Conservation (phyloP, 2,888 invertebrate genomes). For the Nasonia oneida region DNA sequence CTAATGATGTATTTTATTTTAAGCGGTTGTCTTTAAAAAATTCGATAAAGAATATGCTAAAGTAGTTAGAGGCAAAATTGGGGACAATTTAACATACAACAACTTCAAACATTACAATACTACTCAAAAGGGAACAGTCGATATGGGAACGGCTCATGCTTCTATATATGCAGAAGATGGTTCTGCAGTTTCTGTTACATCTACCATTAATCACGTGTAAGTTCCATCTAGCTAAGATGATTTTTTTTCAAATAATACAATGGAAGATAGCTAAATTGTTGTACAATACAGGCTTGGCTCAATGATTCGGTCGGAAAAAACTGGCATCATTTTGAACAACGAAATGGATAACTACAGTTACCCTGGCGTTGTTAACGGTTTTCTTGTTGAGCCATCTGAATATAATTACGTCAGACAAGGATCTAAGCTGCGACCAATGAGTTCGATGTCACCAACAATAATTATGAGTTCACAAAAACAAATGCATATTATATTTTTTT, state of each 20-base stretch:
- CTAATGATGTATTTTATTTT: background rate
- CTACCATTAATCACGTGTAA: constrained; percentile 92
- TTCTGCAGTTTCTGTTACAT: constrained; percentile 93
- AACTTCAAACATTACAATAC: constrained; percentile 85
- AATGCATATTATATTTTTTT: background rate
- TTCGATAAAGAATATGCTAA: constrained; percentile 81
- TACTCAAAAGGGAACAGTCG: constrained; percentile 81
- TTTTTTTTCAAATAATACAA: background rate
- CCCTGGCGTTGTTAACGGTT: constrained; percentile 84
- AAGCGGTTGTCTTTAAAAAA: background rate
- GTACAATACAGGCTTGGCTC: constrained; percentile 29
- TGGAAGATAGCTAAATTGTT: background rate
- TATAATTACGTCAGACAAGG: constrained; percentile 91
- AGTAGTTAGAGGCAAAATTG: constrained; percentile 79
- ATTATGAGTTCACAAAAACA: constrained; percentile 34
- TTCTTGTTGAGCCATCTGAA: constrained; percentile 89
- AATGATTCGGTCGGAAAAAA: constrained; percentile 85
- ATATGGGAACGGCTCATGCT: constrained; percentile 95
- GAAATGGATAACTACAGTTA: constrained; percentile 95
- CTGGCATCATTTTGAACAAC: constrained; percentile 92
- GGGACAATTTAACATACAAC: constrained; percentile 82
- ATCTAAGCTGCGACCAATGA: constrained; percentile 86
- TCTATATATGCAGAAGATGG: constrained; percentile 91
- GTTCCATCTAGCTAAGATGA: constrained; percentile 68
- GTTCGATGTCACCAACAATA: constrained; percentile 91